These are phyloP conservation scores for Papilio machaon DNA, from an alignment of 1,140 invertebrate species.

Conservation along the genomic window DNA sequence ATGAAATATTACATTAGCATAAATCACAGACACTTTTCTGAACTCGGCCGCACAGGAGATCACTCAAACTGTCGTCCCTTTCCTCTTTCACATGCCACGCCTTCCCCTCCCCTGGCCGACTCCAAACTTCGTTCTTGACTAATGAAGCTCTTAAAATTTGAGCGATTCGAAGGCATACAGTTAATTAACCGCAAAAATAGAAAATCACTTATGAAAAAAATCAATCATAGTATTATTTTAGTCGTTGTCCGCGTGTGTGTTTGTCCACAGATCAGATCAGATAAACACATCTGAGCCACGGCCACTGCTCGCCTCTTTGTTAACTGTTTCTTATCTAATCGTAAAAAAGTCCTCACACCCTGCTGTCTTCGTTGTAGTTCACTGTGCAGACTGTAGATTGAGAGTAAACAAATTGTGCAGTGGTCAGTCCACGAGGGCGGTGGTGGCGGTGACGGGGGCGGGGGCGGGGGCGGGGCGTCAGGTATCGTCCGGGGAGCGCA, in stretches of 20 bases:
- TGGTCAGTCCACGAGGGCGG: too few species aligned
- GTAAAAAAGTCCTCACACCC: too few species aligned
- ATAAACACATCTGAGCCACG: too few species aligned
- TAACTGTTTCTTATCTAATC: too few species aligned
- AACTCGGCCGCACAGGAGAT: slow-evolving; percentile 51
- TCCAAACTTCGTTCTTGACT: slow-evolving; percentile 23
- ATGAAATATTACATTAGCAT: slow-evolving; percentile 76
- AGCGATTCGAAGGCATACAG: not conserved
- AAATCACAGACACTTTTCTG: slow-evolving; percentile 79
- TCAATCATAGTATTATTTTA: too few species aligned
- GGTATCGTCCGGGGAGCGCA: slow-evolving; percentile 71
- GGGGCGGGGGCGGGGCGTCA: slow-evolving; percentile 49
- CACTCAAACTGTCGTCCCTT: not conserved
- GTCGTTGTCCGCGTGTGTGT: too few species aligned
- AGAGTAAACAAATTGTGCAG: too few species aligned
- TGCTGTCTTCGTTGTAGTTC: too few species aligned
- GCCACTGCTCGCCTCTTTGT: not conserved
- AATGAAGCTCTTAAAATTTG: slow-evolving; percentile 2
- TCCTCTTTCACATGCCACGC: not conserved
- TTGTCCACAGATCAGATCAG: too few species aligned
- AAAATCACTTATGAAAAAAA: too few species aligned
- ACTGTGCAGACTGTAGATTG: too few species aligned
- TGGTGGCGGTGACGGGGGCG: not conserved
- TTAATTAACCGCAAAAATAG: not conserved
- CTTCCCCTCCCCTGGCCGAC: not conserved